phyloP scores from a whole-genome alignment of 92 coral and sea anemone species.

The Zoanthus sociatus region DNA sequence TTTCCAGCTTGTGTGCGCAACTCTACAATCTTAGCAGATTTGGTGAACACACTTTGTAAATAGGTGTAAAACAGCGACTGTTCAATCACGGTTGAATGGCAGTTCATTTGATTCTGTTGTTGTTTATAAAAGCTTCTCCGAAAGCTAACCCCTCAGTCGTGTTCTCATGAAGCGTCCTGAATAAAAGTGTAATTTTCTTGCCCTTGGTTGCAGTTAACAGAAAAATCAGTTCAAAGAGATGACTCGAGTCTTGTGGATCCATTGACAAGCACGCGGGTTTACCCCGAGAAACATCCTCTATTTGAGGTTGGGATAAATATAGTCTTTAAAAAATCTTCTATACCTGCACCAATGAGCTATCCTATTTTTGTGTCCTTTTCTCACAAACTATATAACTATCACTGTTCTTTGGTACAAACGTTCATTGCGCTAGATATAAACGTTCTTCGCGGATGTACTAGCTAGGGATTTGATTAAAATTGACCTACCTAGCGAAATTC shows the following conservation, averaged over 20 bases:
- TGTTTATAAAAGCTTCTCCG: neutral
- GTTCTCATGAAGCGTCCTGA: neutral
- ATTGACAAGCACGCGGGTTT: conserved; percentile 6
- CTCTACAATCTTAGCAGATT: no score
- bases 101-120: neutral
- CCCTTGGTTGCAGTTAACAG: neutral
- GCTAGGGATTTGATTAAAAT: no score
- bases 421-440: no score
- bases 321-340: neutral
- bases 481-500: no score
- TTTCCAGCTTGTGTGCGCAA: no score
- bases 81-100: neutral
- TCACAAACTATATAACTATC: no score
- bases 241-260: neutral
- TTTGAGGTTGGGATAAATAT: neutral
- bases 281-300: neutral
- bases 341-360: neutral
- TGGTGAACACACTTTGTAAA: no score
- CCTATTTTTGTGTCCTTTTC: neutral
- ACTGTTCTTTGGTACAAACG: no score
- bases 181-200: neutral
- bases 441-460: no score
- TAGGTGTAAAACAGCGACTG: no score
- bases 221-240: neutral
- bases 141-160: neutral